These are phyloP conservation scores for Drosophila fulvimacula DNA, from an alignment of 2,888 invertebrate species.

Conservation along the genomic window DNA sequence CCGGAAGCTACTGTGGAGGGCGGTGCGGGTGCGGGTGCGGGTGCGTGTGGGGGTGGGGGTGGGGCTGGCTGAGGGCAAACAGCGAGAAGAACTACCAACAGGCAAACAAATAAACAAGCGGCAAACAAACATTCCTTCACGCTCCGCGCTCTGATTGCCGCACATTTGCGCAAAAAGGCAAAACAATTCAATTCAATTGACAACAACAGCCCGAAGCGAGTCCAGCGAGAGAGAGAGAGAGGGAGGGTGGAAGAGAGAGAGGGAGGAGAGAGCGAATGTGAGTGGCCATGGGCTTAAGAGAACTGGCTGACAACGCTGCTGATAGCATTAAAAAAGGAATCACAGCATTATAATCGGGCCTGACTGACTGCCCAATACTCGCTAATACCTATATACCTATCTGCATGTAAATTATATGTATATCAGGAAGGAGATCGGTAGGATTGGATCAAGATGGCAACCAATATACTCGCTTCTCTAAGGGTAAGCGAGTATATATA, in stretches of 20 bases:
- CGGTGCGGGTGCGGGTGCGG: constrained; percentile 35
- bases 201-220: constrained; percentile 51
- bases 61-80: constrained; percentile 33
- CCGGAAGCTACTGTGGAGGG: constrained; percentile 50
- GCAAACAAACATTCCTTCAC: constrained; percentile 52
- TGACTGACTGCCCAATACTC: background rate
- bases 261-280: background rate
- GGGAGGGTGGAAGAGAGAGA: background rate
- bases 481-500: background rate
- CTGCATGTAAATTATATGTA: too few species aligned
- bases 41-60: constrained; percentile 49
- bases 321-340: constrained; percentile 56
- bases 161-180: constrained; percentile 78
- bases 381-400: background rate
- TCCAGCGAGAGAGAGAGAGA: background rate
- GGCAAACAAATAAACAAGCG: constrained; percentile 66
- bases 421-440: too few species aligned
- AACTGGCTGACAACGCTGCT: constrained; percentile 58
- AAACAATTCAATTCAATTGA: constrained; percentile 76
- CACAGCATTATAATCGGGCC: too few species aligned
- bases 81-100: constrained; percentile 51
- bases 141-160: constrained; percentile 71
- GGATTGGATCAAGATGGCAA: too few species aligned
- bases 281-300: constrained; percentile 22
- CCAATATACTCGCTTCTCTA: background rate